Conservation (phyloP, 1,140 invertebrate genomes). For the Eciton burchellii region DNA sequence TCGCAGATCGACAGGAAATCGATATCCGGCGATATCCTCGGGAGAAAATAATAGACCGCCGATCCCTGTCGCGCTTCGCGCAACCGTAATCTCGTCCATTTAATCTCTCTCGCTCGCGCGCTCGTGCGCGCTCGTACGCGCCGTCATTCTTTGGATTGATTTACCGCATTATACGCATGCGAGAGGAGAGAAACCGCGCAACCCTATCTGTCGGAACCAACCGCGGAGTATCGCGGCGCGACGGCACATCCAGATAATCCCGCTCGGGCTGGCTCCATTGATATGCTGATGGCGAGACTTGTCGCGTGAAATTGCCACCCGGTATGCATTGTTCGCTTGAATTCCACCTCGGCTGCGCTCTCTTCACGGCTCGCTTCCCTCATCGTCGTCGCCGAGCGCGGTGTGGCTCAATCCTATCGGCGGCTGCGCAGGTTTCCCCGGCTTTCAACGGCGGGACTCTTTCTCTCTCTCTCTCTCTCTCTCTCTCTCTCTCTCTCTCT, state of each 20-base stretch:
- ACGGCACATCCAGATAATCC: conserved; percentile 84
- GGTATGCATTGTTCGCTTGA: conserved; percentile 83
- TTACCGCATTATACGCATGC: conserved; percentile 48
- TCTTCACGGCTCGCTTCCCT: conserved; percentile 73
- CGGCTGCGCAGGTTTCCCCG: conserved; percentile 70
- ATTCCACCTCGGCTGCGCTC: conserved; percentile 75
- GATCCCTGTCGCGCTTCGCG: neutral
- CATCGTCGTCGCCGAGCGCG: conserved; percentile 59
- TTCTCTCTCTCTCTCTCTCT: no score
- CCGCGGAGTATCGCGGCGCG: conserved; percentile 83
- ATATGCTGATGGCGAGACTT: conserved; percentile 86
- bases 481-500: no score
- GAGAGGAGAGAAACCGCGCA: conserved; percentile 70
- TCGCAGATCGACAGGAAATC: neutral
- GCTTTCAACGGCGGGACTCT: conserved; percentile 66
- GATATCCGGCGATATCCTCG: neutral
- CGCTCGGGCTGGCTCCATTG: conserved; percentile 80
- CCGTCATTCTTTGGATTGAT: conserved; percentile 51
- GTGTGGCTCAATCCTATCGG: conserved; percentile 78
- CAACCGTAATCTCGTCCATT: conserved; percentile 26
- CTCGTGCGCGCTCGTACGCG: neutral
- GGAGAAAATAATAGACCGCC: conserved; percentile 53
- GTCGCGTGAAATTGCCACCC: conserved; percentile 86
- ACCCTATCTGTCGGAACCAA: conserved; percentile 84
- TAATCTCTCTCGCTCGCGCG: conserved; percentile 50